Conservation (phyloP, 2,113 vertebrate genomes). For the Turdus rufiventris region DNA sequence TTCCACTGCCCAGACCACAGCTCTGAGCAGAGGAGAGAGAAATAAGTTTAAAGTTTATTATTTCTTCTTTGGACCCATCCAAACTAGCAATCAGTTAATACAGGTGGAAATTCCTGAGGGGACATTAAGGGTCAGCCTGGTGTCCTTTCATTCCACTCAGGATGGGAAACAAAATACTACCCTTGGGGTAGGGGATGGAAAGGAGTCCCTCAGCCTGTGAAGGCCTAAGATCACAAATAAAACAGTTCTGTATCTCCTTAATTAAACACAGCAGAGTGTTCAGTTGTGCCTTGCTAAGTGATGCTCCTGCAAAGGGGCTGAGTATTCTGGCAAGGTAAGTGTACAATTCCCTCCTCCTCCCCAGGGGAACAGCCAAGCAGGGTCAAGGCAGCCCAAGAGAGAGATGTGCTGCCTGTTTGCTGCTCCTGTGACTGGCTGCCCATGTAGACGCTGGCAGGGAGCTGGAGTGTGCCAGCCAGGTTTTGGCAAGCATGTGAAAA, state of each 20-base stretch:
- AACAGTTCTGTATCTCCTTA: background rate
- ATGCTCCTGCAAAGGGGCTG: background rate
- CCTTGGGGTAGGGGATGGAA: background rate
- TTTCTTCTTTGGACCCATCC: background rate
- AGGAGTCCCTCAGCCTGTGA: background rate
- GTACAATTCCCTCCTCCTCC: background rate
- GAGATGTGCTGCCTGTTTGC: background rate
- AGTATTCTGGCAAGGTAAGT: background rate
- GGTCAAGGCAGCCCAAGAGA: slow-evolving; percentile 10
- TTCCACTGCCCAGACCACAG: background rate
- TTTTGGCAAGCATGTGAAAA: slow-evolving; percentile 26
- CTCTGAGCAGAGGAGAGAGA: background rate
- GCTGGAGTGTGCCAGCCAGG: background rate
- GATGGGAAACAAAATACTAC: background rate
- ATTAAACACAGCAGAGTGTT: background rate
- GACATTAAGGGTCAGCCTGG: background rate
- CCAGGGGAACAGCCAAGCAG: background rate
- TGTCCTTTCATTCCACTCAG: background rate
- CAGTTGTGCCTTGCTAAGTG: background rate
- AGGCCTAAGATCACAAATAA: background rate
- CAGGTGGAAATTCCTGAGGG: background rate
- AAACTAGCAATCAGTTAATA: background rate
- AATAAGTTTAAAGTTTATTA: background rate
- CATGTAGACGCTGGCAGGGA: background rate
- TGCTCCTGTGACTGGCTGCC: background rate